These are phyloP conservation scores for Rhinolophus ferrumequinum DNA, from an alignment of 2,113 vertebrate species.

Conservation along the genomic window DNA sequence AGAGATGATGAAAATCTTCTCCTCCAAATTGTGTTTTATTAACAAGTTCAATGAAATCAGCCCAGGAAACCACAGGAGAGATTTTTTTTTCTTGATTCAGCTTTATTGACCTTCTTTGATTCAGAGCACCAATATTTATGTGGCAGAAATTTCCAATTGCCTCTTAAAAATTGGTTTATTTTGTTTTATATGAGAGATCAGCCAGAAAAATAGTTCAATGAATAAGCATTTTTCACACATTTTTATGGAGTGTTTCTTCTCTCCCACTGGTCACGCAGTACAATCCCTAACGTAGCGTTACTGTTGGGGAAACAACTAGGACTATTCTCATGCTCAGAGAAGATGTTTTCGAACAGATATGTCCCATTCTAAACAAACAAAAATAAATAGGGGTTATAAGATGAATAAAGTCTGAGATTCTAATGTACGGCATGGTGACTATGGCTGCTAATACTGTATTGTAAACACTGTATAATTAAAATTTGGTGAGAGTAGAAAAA, in stretches of 20 bases:
- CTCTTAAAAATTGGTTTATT: conserved; percentile 47
- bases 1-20: neutral
- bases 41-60: conserved; percentile 20
- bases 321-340: neutral
- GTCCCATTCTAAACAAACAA: neutral
- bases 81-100: neutral
- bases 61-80: neutral
- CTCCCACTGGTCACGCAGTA: neutral
- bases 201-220: neutral
- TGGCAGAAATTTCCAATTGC: neutral
- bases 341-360: neutral
- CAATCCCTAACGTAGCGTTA: neutral
- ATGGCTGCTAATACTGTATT: too few species aligned
- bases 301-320: neutral
- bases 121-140: conserved; percentile 32
- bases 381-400: neutral
- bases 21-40: neutral
- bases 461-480: too few species aligned
- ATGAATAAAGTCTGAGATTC: too few species aligned
- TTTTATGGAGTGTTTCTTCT: neutral
- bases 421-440: too few species aligned
- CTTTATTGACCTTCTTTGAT: conserved; percentile 44
- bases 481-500: too few species aligned
- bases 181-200: neutral
- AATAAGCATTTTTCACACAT: neutral